Percentiles rank a stretch among this genome's conserved stretches.
Evolutionary conservation across 1,140 invertebrate genomes (phyloP).

Genomic region (Trialeurodes vaporariorum): DNA sequence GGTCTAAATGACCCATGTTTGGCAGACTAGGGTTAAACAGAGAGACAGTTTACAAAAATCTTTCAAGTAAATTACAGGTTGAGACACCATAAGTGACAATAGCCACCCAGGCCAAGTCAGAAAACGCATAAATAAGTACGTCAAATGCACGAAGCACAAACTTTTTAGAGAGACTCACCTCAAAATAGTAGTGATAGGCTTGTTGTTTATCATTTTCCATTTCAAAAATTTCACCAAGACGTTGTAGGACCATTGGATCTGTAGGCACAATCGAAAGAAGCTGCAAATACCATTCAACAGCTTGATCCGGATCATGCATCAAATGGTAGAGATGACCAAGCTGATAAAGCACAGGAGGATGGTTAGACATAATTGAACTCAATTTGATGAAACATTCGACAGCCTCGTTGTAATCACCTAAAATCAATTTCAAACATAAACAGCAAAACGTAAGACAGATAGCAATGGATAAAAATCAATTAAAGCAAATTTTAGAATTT

Average conservation of each 20-base stretch:
- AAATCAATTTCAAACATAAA: not conserved
- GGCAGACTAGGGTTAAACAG: too few relatives aligned
- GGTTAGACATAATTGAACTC: constrained; percentile 58
- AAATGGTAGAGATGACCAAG: constrained; percentile 70
- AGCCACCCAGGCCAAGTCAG: too few relatives aligned
- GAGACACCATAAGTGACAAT: too few relatives aligned
- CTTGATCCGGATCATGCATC: constrained; percentile 60
- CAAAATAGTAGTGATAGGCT: constrained; percentile 83
- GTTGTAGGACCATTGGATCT: constrained; percentile 69
- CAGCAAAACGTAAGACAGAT: too few relatives aligned
- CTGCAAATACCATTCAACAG: constrained; percentile 73
- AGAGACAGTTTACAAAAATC: too few relatives aligned
- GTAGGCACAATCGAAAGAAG: constrained; percentile 69
- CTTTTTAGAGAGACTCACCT: too few relatives aligned
- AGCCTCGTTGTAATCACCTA: constrained; percentile 47
- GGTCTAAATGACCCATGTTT: too few relatives aligned
- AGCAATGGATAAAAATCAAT: too few relatives aligned
- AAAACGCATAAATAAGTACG: not conserved
- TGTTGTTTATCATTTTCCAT: constrained; percentile 77
- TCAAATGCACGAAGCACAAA: not conserved
- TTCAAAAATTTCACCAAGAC: constrained; percentile 76
- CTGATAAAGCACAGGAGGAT: constrained; percentile 77
- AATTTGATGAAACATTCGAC: constrained; percentile 74
- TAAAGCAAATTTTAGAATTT: too few relatives aligned
- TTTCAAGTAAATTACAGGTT: too few relatives aligned